Percentiles rank a stretch among this genome's conserved stretches.
Conservation (phyloP, 2,888 invertebrate genomes). For the Pecten maximus region DNA sequence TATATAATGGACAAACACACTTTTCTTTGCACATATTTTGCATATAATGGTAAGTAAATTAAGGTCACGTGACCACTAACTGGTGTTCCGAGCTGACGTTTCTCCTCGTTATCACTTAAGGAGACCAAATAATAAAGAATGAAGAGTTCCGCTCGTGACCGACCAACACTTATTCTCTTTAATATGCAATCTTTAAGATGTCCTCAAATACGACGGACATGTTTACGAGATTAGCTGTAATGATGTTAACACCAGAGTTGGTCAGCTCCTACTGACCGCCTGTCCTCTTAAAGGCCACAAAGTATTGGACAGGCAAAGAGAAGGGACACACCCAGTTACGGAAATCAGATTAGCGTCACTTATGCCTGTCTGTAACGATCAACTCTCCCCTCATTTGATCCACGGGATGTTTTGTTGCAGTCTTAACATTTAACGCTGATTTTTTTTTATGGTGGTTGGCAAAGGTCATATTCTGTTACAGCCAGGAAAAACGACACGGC, state of each 20-base stretch:
- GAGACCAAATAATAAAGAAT: not conserved
- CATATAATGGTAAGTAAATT: not conserved
- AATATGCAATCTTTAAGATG: slow-evolving; percentile 2
- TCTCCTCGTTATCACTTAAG: slow-evolving; percentile 23
- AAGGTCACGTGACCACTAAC: not conserved
- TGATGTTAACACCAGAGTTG: not conserved
- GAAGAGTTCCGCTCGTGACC: slow-evolving; percentile 13
- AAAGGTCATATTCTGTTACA: no score
- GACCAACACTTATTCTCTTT: not conserved
- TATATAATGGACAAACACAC: not conserved
- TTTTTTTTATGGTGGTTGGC: no score
- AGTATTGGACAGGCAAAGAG: not conserved
- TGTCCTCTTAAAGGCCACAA: not conserved
- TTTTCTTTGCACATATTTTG: not conserved
- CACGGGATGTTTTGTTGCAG: no score
- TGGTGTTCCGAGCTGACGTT: not conserved
- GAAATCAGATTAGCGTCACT: not conserved
- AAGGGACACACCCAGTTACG: not conserved
- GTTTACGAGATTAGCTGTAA: not conserved
- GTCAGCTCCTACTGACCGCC: not conserved
- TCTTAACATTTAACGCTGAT: no score
- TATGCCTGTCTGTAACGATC: not conserved
- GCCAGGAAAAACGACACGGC: not conserved
- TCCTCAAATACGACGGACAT: not conserved
- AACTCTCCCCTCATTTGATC: no score